phyloP scores from a whole-genome alignment of 2,888 invertebrate genomes.

The Julus scandinavius region DNA sequence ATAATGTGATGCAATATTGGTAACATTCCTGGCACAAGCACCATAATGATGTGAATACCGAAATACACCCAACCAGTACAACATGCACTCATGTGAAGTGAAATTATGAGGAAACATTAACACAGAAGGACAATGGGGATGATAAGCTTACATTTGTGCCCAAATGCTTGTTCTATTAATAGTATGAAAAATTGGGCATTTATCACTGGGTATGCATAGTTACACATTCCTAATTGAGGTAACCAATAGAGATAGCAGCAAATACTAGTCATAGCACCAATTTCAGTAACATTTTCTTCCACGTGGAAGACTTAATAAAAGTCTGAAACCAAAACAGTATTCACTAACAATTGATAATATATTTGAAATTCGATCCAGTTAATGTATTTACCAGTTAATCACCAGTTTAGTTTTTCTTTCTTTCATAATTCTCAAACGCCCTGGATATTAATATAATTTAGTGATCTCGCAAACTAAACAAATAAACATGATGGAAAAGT shows the following conservation, averaged over 20 bases:
- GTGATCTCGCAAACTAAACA: not conserved
- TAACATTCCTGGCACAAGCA: conserved; percentile 30
- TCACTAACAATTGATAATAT: conserved; percentile 11
- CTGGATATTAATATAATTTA: conserved; percentile 16
- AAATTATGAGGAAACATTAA: conserved; percentile 13
- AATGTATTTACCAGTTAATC: not conserved
- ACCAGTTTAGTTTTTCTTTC: not conserved
- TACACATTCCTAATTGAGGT: not conserved
- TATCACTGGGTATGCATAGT: conserved; percentile 30
- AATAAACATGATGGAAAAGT: conserved; percentile 28
- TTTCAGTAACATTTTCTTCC: conserved; percentile 4
- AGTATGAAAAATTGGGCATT: conserved; percentile 14
- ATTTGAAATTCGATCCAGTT: not conserved
- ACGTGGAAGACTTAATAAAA: conserved; percentile 16
- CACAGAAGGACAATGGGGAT: not conserved
- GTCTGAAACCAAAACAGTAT: conserved; percentile 27
- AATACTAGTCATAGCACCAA: conserved; percentile 30
- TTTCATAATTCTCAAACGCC: not conserved
- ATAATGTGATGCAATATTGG: conserved; percentile 17
- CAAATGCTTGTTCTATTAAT: not conserved
- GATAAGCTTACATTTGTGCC: not conserved
- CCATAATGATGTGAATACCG: conserved; percentile 13
- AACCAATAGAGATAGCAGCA: conserved; percentile 44
- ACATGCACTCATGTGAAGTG: conserved; percentile 36
- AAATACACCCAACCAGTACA: conserved; percentile 35